Conservation (phyloP, 2,113 vertebrate species). For the Microcebus lehilahytsara region DNA sequence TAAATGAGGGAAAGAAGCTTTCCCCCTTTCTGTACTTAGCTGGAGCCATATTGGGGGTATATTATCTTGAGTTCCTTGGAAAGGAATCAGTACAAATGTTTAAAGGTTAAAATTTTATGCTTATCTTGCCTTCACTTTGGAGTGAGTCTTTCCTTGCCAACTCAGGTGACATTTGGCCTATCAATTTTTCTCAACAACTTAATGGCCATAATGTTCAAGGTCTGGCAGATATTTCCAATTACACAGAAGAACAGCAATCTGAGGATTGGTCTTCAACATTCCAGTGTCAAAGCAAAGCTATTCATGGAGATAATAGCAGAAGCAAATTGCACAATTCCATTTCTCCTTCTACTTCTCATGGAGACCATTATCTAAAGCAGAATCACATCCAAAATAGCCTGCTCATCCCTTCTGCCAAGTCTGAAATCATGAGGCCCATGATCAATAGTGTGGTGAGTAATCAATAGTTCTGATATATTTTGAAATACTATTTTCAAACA, state of each 20-base stretch:
- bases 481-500: neutral
- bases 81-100: neutral
- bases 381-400: neutral
- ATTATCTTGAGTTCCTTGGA: neutral
- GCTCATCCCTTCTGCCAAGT: neutral
- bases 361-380: neutral
- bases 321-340: neutral
- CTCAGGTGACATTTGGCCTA: neutral
- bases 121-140: neutral
- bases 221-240: neutral
- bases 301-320: neutral
- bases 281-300: neutral
- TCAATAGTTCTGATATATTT: neutral
- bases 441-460: neutral
- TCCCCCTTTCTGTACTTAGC: neutral
- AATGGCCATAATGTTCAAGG: neutral
- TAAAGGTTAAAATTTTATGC: neutral
- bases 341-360: neutral
- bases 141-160: neutral
- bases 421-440: neutral
- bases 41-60: neutral
- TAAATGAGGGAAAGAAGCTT: slow-evolving; percentile 47
- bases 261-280: neutral
- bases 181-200: neutral
- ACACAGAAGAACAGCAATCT: neutral